Conservation (phyloP, 1,140 invertebrate genomes). For the Nautilus pompilius region DNA sequence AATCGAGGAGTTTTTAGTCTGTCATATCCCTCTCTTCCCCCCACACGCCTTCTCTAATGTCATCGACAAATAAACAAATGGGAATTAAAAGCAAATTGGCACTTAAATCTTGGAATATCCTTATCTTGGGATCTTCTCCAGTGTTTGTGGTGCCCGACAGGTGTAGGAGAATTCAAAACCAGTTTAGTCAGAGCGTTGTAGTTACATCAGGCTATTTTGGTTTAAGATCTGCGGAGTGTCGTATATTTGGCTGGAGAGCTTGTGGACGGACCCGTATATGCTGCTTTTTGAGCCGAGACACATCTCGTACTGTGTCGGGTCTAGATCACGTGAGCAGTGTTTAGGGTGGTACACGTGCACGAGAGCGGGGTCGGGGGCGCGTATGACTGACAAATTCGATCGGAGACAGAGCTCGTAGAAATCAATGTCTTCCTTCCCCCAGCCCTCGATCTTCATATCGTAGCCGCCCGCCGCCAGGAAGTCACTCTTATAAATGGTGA, state of each 20-base stretch:
- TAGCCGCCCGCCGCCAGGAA: conserved; percentile 75
- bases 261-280: background rate
- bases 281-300: background rate
- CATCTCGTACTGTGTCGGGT: background rate
- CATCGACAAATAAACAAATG: no score
- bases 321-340: background rate
- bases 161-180: no score
- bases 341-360: conserved; percentile 78
- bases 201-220: no score
- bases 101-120: no score
- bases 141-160: no score
- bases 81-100: no score
- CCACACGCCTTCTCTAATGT: no score
- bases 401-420: conserved; percentile 76
- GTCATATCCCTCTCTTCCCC: no score
- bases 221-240: background rate
- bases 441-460: conserved; percentile 72
- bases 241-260: background rate
- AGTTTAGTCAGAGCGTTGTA: no score
- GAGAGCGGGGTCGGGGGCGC: conserved; percentile 77
- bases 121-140: no score
- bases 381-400: conserved; percentile 63
- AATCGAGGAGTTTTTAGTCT: no score
- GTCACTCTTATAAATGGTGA: conserved; percentile 83
- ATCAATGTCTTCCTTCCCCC: conserved; percentile 54